Evolutionary conservation across 1,140 invertebrate species (phyloP), one percentile per base, ranked within the genome.

Genomic region (Grapholita molesta): DNA sequence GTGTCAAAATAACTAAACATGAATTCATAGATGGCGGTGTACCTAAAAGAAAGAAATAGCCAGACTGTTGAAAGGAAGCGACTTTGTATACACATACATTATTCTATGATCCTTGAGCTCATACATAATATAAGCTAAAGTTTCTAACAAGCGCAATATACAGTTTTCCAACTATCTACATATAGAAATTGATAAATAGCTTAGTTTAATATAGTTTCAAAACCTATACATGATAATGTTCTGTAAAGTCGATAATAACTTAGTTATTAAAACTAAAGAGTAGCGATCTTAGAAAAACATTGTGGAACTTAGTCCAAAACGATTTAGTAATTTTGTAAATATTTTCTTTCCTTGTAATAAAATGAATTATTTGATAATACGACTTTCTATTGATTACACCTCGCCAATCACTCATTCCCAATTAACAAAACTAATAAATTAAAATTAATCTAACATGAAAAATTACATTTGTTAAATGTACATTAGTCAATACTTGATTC

Each of bases 401-500:
- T 9, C 15, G 42, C 25, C 15, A 8, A 61, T 35, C n/a, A 0
- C 1, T 66, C 64, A 66, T 66, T 24, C 64, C 32, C 12, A 66
- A 38, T 66, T 42, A 66, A 66, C 35, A 35, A 35, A 66, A 66
- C 32, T 24, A 61, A 38, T 66, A 38, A 66, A 66, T 38, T 38
- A 38, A 23, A 0, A 32, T 8, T 61, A 69, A 28, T 35, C 18
- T 21, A 35, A 32, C 25, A 70, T 71, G 53, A 68, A 69, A 70
- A 75, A 70, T 67, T 53, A 70, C 67, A 57, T 84, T 81, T 76
- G 76, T 85, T 80, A 84, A 82, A 84, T 83, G 79, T 68, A 70
- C 82, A 85, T 84, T 85, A 85, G 73, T 84, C 79, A 75, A 80
- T 82, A 67, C 72, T 67, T 12, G 57, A 33, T 70, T 70, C 79